Evolutionary conservation across 1,140 invertebrate genomes (phyloP), one percentile per base, ranked within the genome.

Genomic region (Drosophila subobscura): DNA sequence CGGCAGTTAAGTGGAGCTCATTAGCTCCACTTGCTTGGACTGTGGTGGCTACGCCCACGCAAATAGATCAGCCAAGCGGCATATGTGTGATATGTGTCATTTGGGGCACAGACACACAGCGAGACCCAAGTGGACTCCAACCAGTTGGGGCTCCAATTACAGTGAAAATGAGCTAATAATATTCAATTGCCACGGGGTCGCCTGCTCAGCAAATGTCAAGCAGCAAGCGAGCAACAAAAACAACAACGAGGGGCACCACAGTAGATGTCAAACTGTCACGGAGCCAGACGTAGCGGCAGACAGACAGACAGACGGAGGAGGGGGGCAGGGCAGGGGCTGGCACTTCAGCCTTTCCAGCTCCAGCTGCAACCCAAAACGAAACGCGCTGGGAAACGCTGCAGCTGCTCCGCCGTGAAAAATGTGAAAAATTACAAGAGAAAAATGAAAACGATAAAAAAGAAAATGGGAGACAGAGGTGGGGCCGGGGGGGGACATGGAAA

Each of bases 241-340:
- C 54, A 64, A 2, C 33, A 27, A 20, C 16, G 1, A 20, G 23
- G 10, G 14, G 33, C 27, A 54, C 37, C 55, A 66, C 47, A 57
- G 46, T 45, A 49, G 53, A 86, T 71, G 80, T 86, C 80, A 85
- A 85, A 61, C 77, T 86, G 80, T 85, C 80, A 86, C 66, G 61
- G 56, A 45, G 72, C 61, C 57, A 67, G 63, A 84, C 79, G 61
- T 41, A 45, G 3, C 42, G 49, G 10, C 54, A 71, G 49, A 41
- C 37, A 37, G 20, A 3, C 4, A 2, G 10, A 10, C 4, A 37
- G 20, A 37, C 8, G 20, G 16, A 42, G 40, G 14, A 5, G 12
- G 20, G 16, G 44, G 37, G 8, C 6, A n/a, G 33, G 20, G 41
- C 27, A 50, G 49, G 65, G 37, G 71, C 72, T 75, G 63, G 50